Conservation (phyloP, 2,888 invertebrate species). For the Tetanocera ferruginea region DNA sequence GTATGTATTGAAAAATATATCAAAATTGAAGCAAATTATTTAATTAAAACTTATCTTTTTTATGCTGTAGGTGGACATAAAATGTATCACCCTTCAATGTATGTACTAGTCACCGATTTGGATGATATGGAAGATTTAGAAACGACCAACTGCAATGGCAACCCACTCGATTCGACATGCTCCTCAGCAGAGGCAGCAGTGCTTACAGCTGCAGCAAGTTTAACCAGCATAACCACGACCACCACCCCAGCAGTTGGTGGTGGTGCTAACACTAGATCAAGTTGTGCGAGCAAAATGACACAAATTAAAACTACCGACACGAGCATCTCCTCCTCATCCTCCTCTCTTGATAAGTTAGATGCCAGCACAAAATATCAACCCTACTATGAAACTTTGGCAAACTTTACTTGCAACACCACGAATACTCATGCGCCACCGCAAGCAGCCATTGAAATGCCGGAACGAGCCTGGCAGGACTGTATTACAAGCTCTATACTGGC, state of each 20-base stretch:
- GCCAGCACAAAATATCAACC: slow-evolving; percentile 58
- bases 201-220: slow-evolving; percentile 43
- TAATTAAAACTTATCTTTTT: background rate
- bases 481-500: slow-evolving; percentile 66
- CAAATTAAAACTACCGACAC: slow-evolving; percentile 11
- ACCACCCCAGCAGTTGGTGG: slow-evolving; percentile 1
- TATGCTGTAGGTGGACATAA: slow-evolving; percentile 82
- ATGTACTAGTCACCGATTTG: slow-evolving; percentile 91
- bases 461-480: slow-evolving; percentile 83
- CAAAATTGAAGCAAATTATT: background rate
- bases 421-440: slow-evolving; percentile 71
- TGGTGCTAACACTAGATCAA: background rate
- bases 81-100: slow-evolving; percentile 96
- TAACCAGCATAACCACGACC: too few species aligned
- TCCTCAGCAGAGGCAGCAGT: slow-evolving; percentile 50
- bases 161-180: slow-evolving; percentile 48
- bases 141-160: slow-evolving; percentile 4
- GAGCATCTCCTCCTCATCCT: slow-evolving; percentile 47
- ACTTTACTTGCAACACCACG: slow-evolving; percentile 66
- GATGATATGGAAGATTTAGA: slow-evolving; percentile 75
- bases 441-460: slow-evolving; percentile 75
- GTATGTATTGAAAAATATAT: slow-evolving; percentile 52
- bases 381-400: slow-evolving; percentile 66
- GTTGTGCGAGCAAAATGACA: slow-evolving; percentile 9
- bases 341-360: slow-evolving; percentile 46